Base-by-base conservation (phyloP, 2,888 invertebrate genomes). In the Leptarthrus brevirostris region DNA sequence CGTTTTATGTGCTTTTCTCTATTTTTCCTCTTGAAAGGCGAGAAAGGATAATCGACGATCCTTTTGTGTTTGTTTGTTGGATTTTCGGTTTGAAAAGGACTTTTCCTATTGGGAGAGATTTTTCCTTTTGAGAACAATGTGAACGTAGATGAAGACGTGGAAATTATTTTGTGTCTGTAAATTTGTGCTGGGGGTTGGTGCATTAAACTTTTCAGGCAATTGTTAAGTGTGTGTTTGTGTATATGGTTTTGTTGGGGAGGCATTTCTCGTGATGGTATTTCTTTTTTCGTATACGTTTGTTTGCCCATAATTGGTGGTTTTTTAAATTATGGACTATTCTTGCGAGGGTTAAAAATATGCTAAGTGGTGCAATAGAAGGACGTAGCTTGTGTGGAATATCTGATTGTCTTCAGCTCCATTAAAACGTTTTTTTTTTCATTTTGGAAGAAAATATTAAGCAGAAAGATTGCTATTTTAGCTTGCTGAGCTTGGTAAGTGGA, bases 31-130 rank as follows among this genome's bases (percentile, higher is more conserved):
- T 30, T 56, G 56, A 71, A 71, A 71, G 54, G 56, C 71, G 54
- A 71, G 56, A 71, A 71, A 56, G 71, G 71, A 71, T 71, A 71
- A 71, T 71, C 71, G 71, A 26, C 56, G 54, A 54, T 54, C 71
- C 69, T 71, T 71, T 71, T 71, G 71, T 71, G 54, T 71, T 71
- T 71, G 71, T 71, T 71, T 71, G 71, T 71, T 71, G 40, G 54
- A 71, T 56, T 56, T 56, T 36, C 44, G 16, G 14, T 70, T n/a
- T 71, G 69, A 52, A 69, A 26, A 52, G 69, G 69, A 69, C 52
- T 69, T 69, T 69, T 69, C 69, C 69, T 69, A 69, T 69, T 69
- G 69, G 69, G 34, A 69, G 69, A 69, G 52, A 52, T 69, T 69
- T 69, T 69, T 69, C 34, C 69, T 69, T 66, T 69, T n/a, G 18